These are phyloP conservation scores for Proales similis DNA, from an alignment of 1,140 invertebrate genomes.

Conservation along the genomic window DNA sequence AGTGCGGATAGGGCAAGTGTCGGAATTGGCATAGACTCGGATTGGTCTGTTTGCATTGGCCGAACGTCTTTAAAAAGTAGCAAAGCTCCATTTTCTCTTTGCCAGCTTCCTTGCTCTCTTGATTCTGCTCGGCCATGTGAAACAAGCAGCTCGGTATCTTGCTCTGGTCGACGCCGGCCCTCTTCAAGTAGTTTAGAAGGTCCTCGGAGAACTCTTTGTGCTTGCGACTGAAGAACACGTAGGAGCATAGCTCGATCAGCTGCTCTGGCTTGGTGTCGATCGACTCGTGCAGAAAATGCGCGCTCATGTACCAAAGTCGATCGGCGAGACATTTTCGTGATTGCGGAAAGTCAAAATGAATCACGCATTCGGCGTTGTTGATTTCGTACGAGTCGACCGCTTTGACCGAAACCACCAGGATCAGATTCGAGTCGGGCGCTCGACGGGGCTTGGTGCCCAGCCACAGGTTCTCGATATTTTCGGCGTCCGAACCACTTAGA, in stretches of 20 bases:
- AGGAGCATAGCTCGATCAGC: conserved; percentile 18
- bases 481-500: too few species aligned
- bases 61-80: conserved; percentile 25
- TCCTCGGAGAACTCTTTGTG: neutral
- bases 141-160: conserved; percentile 5
- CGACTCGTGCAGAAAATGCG: neutral
- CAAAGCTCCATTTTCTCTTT: conserved; percentile 11
- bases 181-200: conserved; percentile 8
- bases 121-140: conserved; percentile 1
- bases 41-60: conserved; percentile 5
- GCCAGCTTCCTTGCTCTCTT: conserved; percentile 6
- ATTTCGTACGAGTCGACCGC: conserved; percentile 3
- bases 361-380: conserved; percentile 6
- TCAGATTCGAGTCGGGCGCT: too few species aligned
- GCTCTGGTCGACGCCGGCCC: conserved; percentile 2
- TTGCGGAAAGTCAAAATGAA: conserved; percentile 18
- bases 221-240: neutral
- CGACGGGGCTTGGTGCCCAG: too few species aligned
- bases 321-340: neutral
- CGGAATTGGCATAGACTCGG: conserved; percentile 15
- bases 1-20: neutral
- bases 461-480: too few species aligned
- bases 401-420: conserved; percentile 6
- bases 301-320: conserved; percentile 28
- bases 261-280: neutral